phyloP scores from a whole-genome alignment of 92 coral and sea anemone genomes.

The Heliopora coerulea region DNA sequence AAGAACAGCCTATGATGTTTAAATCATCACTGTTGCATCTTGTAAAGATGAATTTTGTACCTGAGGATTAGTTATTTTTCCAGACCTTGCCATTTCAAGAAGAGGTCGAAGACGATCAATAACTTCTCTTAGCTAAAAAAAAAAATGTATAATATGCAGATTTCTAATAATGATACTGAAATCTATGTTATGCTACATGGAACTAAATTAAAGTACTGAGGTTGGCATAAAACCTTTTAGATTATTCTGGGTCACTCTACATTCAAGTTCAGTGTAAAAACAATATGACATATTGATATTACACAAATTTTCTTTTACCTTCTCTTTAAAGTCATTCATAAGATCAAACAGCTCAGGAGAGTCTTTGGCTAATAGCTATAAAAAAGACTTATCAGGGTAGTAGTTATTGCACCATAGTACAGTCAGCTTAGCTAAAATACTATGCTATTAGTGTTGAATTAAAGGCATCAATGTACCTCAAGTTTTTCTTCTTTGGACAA shows the following conservation, averaged over 20 bases:
- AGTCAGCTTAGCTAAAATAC: no score
- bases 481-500: constrained; percentile 83
- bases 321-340: constrained; percentile 72
- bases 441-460: no score
- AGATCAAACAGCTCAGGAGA: constrained; percentile 95
- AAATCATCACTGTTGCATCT: no score
- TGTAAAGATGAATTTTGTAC: constrained; percentile 22
- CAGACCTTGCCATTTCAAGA: constrained; percentile 74
- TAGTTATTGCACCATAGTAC: background rate
- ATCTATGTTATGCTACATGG: no score
- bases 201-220: no score
- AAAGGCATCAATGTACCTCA: constrained; percentile 68
- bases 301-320: constrained; percentile 68
- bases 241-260: no score
- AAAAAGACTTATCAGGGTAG: background rate
- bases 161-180: no score
- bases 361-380: constrained; percentile 75
- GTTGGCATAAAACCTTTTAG: no score
- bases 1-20: no score
- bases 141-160: no score
- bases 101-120: constrained; percentile 64
- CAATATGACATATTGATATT: no score
- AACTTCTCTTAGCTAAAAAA: constrained; percentile 68
- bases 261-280: no score
- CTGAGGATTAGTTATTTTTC: constrained; percentile 68